Evolutionary conservation across 2,888 invertebrate genomes (phyloP), one percentile per base, ranked within the genome.

Genomic region (Acanthosepion pharaonis): DNA sequence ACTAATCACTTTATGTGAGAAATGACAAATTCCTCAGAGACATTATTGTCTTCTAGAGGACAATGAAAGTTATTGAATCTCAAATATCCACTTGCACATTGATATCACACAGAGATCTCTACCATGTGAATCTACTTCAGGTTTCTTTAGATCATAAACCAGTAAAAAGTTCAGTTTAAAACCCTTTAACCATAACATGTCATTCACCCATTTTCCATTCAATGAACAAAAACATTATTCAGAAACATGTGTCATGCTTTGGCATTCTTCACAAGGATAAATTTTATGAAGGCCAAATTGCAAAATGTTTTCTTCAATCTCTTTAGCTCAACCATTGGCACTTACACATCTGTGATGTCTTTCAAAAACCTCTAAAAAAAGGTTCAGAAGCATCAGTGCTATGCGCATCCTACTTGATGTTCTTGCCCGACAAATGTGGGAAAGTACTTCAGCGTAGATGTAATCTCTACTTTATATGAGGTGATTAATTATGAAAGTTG

Each of bases 341-440:
- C 78, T 78, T 78, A 78, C 78, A 78, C 78, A 78, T 78, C 78
- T 78, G 78, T 78, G n/a, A 33, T 78, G 78, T 78, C 78, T 78
- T 78, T 78, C 78, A 78, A 78, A 15, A n/a, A 4, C n/a, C 78
- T n/a, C n/a, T 18, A 8, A 59, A 20, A 59, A 59, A 59, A 25
- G 20, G 59, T 59, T 33, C n/a, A 11, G n/a, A n/a, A n/a, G n/a
- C n/a, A 5, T 5, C n/a, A 33, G 59, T 8, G n/a, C 23, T 78
- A n/a, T 78, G 78, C 33, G 78, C 78, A 78, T 33, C n/a, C 78
- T 15, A n/a, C 78, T 78, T 78, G 23, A 78, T 78, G 78, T 78
- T n/a, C n/a, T n/a, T 1, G n/a, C 15, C n/a, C 15, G 20, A n/a
- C n/a, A 78, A 78, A 78, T 78, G 78, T 78, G 78, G 78, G 78